Evolutionary conservation across 2,113 vertebrate species (phyloP), one percentile per base, ranked within the genome.

Genomic region (Catagonus wagneri): DNA sequence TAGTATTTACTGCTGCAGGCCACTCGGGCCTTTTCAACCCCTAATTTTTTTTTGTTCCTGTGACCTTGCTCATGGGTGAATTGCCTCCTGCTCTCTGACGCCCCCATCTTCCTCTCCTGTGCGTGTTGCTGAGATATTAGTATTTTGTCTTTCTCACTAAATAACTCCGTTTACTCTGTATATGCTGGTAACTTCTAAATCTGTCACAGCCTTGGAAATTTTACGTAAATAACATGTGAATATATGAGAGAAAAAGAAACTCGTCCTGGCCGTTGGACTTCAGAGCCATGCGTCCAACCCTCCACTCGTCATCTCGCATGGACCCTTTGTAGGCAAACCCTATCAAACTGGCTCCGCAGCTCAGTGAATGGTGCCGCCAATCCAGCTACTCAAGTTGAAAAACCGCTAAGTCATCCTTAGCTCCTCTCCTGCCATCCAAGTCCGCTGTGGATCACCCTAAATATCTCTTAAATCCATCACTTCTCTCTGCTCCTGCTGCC

Each of bases 91-190:
- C 19, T 86, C 66, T 79, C 74, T 63, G 36, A n/a, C n/a, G n/a
- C n/a, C 19, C 72, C 58, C 56, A 80, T 75, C 52, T 96, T 23
- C 17, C 16, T 60, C 17, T 88, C 29, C 74, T 83, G 68, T 20
- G 4, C 56, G 14, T 88, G 16, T 69, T 79, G 29, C 54, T 89
- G 63, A 56, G 52, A 60, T 63, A 56, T 36, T 71, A 13, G 8
- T 72, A 65, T 72, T 85, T 78, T 50, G 4, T 84, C 39, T 93
- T 85, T 83, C n/a, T 69, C 27, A 61, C 15, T 86, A 81, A 86
- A 74, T 58, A 54, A 68, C 12, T 60, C 36, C 8, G 60, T 52
- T 85, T 93, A 54, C 20, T 54, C 39, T 50, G 9, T 84, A 29
- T 84, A 25, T 63, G 23, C 63, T 44, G 9, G 9, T 44, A 58